Base-by-base conservation (phyloP, 2,888 invertebrate genomes). In the Mantis religiosa region DNA sequence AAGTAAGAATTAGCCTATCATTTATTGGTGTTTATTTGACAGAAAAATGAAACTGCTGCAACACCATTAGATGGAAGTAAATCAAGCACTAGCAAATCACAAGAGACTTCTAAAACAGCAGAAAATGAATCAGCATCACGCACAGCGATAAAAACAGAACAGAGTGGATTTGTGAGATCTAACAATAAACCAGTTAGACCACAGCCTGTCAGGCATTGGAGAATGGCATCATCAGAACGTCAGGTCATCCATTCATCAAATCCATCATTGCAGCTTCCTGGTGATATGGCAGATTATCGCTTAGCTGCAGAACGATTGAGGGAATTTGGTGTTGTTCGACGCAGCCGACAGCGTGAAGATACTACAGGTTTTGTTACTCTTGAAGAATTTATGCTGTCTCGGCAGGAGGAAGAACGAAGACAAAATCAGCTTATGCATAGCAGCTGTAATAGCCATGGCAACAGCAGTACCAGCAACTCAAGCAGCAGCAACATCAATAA, bases 381-480 rank as follows among this genome's bases (percentile, higher is more conserved):
- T 54, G 96, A 97, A 92, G 96, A 97, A 93, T 95, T 97, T 92
- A 97, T 97, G 97, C 93, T 96, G 91, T 95, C 95, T 91, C 95
- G 96, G 91, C 97, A 97, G 92, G 96, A 95, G 90, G 96, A 97
- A 92, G 97, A 97, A 92, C 94, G 95, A 30, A 94, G 94, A 91
- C 94, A 94, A 71, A 89, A 89, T 85, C 90, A 90, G 81, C 30
- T 28, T 71, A 71, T 71, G 54, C 54, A 25, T 54, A 3, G 54
- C 4, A 15, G 8, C n/a, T 15, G 28, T 83, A 20, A 15, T n/a
- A 83, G n/a, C 28, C 3, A 20, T 15, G n/a, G 83, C 83, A 83
- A 7, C 83, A 83, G 28, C 83, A 84, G 27, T 84, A 84, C 28
- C 84, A 87, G 41, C 82, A 84, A 25, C 54, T 82, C 88, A 85